Conservation (phyloP, 2,888 invertebrate species). For the Liopterus haemorrhoidalis region DNA sequence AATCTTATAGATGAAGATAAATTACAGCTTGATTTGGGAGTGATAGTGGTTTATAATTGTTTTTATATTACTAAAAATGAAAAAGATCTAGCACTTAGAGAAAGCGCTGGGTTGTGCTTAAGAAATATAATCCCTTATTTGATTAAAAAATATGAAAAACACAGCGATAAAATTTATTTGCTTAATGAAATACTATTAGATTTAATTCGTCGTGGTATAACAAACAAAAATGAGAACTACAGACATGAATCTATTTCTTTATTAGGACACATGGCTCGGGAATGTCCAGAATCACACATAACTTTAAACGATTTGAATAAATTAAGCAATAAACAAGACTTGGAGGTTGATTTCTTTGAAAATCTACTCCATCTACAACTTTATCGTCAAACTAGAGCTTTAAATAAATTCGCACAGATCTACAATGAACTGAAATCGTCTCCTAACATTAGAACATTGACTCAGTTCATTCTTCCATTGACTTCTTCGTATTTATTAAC, state of each 20-base stretch:
- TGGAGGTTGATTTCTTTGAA: slow-evolving; percentile 90
- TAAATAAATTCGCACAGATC: slow-evolving; percentile 66
- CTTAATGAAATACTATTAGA: slow-evolving; percentile 68
- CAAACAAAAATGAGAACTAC: slow-evolving; percentile 62
- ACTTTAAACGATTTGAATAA: slow-evolving; percentile 65
- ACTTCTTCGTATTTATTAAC: slow-evolving; percentile 73
- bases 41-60: slow-evolving; percentile 75
- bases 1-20: slow-evolving; percentile 47
- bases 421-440: slow-evolving; percentile 56
- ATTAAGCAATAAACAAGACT: slow-evolving; percentile 63
- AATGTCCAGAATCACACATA: slow-evolving; percentile 64
- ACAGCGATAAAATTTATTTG: slow-evolving; percentile 58
- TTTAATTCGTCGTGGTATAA: slow-evolving; percentile 66
- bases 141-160: slow-evolving; percentile 51
- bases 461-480: slow-evolving; percentile 80
- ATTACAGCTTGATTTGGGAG: slow-evolving; percentile 60
- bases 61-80: slow-evolving; percentile 71
- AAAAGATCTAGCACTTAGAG: slow-evolving; percentile 77
- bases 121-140: slow-evolving; percentile 63
- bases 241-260: slow-evolving; percentile 74
- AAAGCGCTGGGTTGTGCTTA: slow-evolving; percentile 69
- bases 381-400: slow-evolving; percentile 77
- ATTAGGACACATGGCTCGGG: slow-evolving; percentile 68
- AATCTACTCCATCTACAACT: slow-evolving; percentile 84
- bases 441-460: slow-evolving; percentile 65